These are phyloP conservation scores for Adelges cooleyi DNA, from an alignment of 1,140 invertebrate genomes.

Conservation along the genomic window DNA sequence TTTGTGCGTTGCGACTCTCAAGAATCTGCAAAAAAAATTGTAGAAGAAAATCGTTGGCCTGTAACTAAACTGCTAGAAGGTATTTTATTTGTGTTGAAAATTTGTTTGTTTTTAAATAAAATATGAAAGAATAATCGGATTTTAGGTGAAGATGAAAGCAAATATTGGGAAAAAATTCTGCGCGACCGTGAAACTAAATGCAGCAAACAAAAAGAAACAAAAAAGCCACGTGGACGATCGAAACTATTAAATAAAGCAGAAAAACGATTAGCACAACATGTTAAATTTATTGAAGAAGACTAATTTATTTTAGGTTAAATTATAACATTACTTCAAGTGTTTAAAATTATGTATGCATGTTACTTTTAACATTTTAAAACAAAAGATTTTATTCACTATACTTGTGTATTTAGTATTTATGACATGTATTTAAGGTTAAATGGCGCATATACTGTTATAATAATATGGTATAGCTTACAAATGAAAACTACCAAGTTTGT, in stretches of 20 bases:
- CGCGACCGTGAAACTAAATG: constrained; percentile 47
- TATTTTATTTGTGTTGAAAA: constrained; percentile 39
- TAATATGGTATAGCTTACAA: too few species aligned
- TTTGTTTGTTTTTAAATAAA: too few species aligned
- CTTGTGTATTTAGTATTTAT: too few species aligned
- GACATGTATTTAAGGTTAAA: too few species aligned
- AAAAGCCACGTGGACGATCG: constrained; percentile 48
- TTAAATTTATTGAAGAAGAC: constrained; percentile 36
- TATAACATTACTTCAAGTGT: too few species aligned
- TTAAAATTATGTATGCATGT: too few species aligned
- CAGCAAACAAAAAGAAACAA: constrained; percentile 40
- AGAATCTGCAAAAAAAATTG: constrained; percentile 43
- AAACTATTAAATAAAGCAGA: constrained; percentile 52
- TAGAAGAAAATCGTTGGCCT: constrained; percentile 37
- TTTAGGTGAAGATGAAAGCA: constrained; percentile 46
- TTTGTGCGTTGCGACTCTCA: constrained; percentile 48
- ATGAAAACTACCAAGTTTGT: too few species aligned
- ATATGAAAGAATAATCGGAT: too few species aligned
- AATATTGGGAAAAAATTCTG: constrained; percentile 53
- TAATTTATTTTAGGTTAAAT: too few species aligned
- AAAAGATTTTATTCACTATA: too few species aligned
- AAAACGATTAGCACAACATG: constrained; percentile 49
- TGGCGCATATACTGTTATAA: too few species aligned
- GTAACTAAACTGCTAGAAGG: constrained; percentile 38
- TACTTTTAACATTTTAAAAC: too few species aligned